phyloP scores from a whole-genome alignment of 1,140 invertebrate genomes.

The Neuroterus valhalla region DNA sequence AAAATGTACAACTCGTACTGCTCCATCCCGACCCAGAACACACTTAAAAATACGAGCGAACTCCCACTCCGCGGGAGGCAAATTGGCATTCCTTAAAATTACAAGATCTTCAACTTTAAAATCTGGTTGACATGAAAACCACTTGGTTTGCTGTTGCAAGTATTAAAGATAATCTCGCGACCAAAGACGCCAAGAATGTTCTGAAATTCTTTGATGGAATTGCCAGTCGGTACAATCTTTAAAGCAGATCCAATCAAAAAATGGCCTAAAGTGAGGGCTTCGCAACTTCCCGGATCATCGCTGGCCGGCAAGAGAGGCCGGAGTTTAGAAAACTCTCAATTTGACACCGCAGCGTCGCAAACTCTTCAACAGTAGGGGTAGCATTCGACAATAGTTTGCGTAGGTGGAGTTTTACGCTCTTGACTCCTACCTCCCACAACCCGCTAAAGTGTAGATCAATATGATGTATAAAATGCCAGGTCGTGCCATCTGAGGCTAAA shows the following conservation, averaged over 20 bases:
- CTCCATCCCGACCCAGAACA: neutral
- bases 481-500: too few relatives aligned
- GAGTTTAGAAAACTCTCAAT: slow-evolving; percentile 54
- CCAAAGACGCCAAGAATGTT: slow-evolving; percentile 33
- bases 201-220: neutral
- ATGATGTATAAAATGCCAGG: too few relatives aligned
- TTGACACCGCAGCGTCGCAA: slow-evolving; percentile 43
- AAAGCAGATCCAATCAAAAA: slow-evolving; percentile 52
- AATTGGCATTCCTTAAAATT: neutral
- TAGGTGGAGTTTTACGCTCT: slow-evolving; percentile 47
- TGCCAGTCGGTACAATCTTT: slow-evolving; percentile 36
- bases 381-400: slow-evolving; percentile 38
- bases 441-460: too few relatives aligned
- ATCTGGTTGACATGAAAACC: neutral
- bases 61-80: neutral
- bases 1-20: neutral
- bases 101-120: slow-evolving; percentile 16
- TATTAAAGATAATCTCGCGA: slow-evolving; percentile 12
- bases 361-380: slow-evolving; percentile 45
- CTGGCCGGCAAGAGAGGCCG: slow-evolving; percentile 39
- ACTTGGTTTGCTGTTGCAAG: slow-evolving; percentile 10
- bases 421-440: too few relatives aligned
- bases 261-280: slow-evolving; percentile 47
- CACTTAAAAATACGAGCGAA: neutral
- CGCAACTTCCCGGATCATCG: slow-evolving; percentile 32